Evolutionary conservation across 2,888 invertebrate species (phyloP).

Genomic region (Sphaeridia pumilis): DNA sequence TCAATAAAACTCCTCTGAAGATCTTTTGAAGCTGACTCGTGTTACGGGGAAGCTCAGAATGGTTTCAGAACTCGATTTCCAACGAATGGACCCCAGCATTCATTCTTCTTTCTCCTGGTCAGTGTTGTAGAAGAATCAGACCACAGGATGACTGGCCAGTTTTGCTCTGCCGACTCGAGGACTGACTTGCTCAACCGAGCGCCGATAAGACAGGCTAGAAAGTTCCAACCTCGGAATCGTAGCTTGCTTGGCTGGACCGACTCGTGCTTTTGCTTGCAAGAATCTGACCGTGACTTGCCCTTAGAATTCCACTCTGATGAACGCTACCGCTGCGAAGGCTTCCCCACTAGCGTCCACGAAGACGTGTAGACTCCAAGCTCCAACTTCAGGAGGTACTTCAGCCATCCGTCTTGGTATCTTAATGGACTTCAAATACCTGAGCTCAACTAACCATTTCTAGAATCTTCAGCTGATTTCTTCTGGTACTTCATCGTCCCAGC

Average conservation of each 20-base stretch:
- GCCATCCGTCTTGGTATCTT: slow-evolving; percentile 28
- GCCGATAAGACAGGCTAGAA: slow-evolving; percentile 36
- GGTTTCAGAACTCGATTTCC: slow-evolving; percentile 12
- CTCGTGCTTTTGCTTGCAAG: slow-evolving; percentile 36
- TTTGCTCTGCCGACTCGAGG: slow-evolving; percentile 11
- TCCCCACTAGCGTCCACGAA: slow-evolving; percentile 36
- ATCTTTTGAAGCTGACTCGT: too few species aligned
- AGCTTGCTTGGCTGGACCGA: slow-evolving; percentile 33
- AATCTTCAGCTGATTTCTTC: slow-evolving; percentile 13
- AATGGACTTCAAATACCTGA: slow-evolving; percentile 22
- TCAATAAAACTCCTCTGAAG: too few species aligned
- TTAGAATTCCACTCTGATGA: slow-evolving; percentile 24
- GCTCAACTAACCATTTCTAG: slow-evolving; percentile 23
- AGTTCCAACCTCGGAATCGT: slow-evolving; percentile 37
- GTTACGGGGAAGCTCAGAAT: too few species aligned
- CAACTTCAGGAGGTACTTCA: background rate
- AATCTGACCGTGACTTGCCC: slow-evolving; percentile 15
- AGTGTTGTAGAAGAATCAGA: slow-evolving; percentile 26
- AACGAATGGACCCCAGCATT: slow-evolving; percentile 21
- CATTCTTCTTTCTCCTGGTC: slow-evolving; percentile 26
- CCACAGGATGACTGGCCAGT: slow-evolving; percentile 16
- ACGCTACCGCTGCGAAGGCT: slow-evolving; percentile 36
- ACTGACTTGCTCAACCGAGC: slow-evolving; percentile 25
- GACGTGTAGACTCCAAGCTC: slow-evolving; percentile 29
- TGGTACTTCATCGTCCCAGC: slow-evolving; percentile 20